A percentile compares a stretch with the other conserved stretches of the same genome.
These are phyloP conservation scores for Chloromyia formosa DNA, from an alignment of 2,888 invertebrate species.

Conservation along the genomic window DNA sequence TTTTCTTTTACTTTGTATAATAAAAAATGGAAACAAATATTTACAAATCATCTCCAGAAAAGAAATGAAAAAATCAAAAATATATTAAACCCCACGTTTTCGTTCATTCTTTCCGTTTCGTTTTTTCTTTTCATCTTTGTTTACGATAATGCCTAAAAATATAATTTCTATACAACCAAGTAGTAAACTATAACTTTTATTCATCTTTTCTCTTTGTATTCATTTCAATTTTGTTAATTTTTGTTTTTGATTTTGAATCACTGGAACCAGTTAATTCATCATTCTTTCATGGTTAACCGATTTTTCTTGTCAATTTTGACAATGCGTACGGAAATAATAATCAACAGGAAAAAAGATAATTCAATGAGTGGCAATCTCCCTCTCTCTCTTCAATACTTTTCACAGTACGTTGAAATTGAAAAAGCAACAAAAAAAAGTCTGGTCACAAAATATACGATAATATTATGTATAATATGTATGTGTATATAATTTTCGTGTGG, in stretches of 20 bases:
- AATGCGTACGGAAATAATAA: no score
- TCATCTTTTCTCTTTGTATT: no score
- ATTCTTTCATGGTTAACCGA: not conserved
- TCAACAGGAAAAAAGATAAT: no score
- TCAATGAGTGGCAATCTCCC: no score
- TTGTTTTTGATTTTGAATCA: constrained; percentile 6
- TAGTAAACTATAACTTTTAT: not conserved
- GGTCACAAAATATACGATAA: not conserved
- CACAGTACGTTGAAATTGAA: not conserved
- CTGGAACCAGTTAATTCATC: not conserved
- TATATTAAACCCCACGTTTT: not conserved
- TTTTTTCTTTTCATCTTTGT: no score
- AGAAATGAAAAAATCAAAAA: not conserved
- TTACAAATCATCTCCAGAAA: not conserved
- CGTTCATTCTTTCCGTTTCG: no score
- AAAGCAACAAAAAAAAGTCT: not conserved
- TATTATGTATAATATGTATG: no score
- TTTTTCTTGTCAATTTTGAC: not conserved
- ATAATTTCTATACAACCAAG: not conserved
- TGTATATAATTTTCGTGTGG: not conserved
- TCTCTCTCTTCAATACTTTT: not conserved
- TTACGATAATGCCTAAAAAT: not conserved
- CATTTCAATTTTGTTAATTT: no score
- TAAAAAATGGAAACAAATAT: not conserved
- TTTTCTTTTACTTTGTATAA: not conserved